Evolutionary conservation across 2,797 vertebrate genomes (phyloP).

Genomic region (Eptatretus atami): DNA sequence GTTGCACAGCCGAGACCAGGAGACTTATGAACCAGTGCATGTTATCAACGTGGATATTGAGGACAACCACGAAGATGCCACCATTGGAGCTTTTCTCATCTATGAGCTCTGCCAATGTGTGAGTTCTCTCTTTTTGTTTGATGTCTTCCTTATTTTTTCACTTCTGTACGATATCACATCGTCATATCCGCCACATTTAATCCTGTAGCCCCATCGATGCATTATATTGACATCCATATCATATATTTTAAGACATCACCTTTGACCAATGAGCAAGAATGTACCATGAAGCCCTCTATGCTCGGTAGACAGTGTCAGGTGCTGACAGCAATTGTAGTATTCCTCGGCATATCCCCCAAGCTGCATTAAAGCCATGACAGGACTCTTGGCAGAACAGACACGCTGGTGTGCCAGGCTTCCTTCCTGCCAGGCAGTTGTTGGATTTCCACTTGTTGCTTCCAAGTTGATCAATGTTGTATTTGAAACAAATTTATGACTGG

Average conservation of each 20-base stretch:
- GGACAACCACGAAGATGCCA: conserved; percentile 95
- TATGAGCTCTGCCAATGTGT: conserved; percentile 98
- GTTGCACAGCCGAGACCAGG: conserved; percentile 72
- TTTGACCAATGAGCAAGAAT: neutral
- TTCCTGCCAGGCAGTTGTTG: no score
- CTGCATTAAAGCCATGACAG: no score
- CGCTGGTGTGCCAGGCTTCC: no score
- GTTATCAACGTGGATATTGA: conserved; percentile 98
- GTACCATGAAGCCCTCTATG: no score
- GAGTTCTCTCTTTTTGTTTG: conserved; percentile 18
- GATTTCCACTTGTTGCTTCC: no score
- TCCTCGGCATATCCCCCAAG: no score
- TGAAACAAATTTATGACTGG: no score
- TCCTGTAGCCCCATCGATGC: neutral
- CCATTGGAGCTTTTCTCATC: conserved; percentile 88
- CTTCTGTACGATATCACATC: neutral
- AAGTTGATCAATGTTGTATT: no score
- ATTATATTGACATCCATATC: neutral
- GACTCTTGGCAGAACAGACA: no score
- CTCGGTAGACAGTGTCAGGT: no score
- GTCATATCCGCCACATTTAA: no score
- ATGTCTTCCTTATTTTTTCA: neutral
- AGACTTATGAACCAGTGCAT: conserved; percentile 69
- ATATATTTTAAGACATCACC: neutral
- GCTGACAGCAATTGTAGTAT: no score